Conservation (phyloP, 2,888 invertebrate species). For the Ypsolopha sequella region DNA sequence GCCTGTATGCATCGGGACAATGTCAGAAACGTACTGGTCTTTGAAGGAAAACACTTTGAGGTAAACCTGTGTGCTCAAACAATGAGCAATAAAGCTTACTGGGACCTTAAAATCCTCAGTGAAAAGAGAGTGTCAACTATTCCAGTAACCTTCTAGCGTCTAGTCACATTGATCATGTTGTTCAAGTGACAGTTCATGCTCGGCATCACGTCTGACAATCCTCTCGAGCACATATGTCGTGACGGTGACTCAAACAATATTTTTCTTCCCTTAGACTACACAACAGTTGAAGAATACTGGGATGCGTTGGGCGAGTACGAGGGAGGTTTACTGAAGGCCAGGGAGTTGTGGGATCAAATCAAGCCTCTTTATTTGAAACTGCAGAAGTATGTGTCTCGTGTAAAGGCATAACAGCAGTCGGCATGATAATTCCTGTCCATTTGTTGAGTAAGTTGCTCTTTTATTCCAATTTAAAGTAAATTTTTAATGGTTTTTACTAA, state of each 20-base stretch:
- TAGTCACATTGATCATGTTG: not conserved
- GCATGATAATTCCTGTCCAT: conserved; percentile 58
- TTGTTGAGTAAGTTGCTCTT: conserved; percentile 53
- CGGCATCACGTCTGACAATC: not conserved
- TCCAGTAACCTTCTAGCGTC: too few species aligned
- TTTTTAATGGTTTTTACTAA: too few species aligned
- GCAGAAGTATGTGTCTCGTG: conserved; percentile 62
- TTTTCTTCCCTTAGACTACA: conserved; percentile 33
- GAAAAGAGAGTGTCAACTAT: too few species aligned
- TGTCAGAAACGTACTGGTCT: not conserved
- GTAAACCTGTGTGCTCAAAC: not conserved
- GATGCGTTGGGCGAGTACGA: conserved; percentile 64
- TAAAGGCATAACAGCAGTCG: conserved; percentile 60
- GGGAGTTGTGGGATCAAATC: conserved; percentile 67
- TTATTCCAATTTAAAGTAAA: too few species aligned
- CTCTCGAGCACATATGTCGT: not conserved
- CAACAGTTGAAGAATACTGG: conserved; percentile 66
- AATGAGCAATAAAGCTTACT: not conserved
- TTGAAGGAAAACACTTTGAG: too few species aligned
- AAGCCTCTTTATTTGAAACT: conserved; percentile 67
- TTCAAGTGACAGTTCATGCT: not conserved
- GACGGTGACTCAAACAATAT: not conserved
- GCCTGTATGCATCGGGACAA: too few species aligned
- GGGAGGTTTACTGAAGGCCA: conserved; percentile 57
- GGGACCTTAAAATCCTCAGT: too few species aligned